These are phyloP conservation scores for Metridium senile DNA, from an alignment of 92 coral and sea anemone genomes.

Conservation along the genomic window DNA sequence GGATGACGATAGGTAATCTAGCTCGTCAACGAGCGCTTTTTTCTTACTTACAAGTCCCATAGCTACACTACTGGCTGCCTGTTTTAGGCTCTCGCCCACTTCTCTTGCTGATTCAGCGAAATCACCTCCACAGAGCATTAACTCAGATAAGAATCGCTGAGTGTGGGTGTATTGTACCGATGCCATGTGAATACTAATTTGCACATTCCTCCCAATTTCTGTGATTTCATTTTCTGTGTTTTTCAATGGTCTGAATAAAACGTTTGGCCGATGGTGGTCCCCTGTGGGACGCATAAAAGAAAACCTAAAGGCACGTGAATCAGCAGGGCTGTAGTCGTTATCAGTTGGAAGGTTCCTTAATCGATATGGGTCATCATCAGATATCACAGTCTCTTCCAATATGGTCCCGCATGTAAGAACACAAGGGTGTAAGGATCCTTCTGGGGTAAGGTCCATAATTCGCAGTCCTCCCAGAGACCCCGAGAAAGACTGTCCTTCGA, in stretches of 20 bases:
- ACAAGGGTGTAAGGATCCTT: conserved; percentile 77
- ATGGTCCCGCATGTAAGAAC: conserved; percentile 86
- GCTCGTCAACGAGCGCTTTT: conserved; percentile 88
- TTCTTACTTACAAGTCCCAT: conserved; percentile 97
- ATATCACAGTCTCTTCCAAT: conserved; percentile 26
- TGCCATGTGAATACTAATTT: conserved; percentile 80
- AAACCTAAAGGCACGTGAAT: conserved; percentile 84
- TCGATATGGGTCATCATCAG: conserved; percentile 48
- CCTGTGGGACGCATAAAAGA: conserved; percentile 74
- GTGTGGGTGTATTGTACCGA: conserved; percentile 94
- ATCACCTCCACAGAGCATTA: conserved; percentile 89
- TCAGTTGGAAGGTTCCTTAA: conserved; percentile 71
- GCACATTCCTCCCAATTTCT: conserved; percentile 80
- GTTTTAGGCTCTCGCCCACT: conserved; percentile 87
- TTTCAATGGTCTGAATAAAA: conserved; percentile 42
- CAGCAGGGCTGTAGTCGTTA: conserved; percentile 58
- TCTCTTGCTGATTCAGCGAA: conserved; percentile 87
- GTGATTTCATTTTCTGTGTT: conserved; percentile 43
- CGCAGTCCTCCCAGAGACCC: conserved; percentile 96
- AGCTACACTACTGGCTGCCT: conserved; percentile 95
- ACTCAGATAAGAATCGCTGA: conserved; percentile 87
- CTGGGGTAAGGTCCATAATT: conserved; percentile 94
- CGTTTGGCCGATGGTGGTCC: conserved; percentile 45
- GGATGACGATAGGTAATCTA: conserved; percentile 89
- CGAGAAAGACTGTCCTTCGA: conserved; percentile 76